Percentiles rank a stretch among this genome's conserved stretches.
Conservation (phyloP, 2,113 vertebrate genomes). For the Phylloscopus whistleri region DNA sequence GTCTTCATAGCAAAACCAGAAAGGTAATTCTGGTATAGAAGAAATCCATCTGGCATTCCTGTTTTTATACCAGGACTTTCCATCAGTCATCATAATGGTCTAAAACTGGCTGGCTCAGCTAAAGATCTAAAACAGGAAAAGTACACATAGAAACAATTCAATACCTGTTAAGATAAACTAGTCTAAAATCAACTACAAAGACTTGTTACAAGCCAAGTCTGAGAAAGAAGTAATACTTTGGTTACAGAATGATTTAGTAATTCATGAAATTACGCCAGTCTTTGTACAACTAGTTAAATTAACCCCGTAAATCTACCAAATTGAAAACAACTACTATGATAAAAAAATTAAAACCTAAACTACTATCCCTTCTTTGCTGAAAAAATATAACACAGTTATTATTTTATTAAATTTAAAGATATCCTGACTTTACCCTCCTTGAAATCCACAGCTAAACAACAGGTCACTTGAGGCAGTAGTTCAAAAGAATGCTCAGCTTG, state of each 20-base stretch:
- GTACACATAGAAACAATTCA: not conserved
- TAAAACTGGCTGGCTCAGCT: not conserved
- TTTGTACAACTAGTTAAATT: not conserved
- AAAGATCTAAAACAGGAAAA: not conserved
- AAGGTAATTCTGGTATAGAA: not conserved
- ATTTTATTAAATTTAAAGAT: not conserved
- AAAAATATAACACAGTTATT: not conserved
- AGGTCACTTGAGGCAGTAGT: not conserved
- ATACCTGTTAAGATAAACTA: not conserved
- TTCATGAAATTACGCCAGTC: not conserved
- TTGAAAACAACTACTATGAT: not conserved
- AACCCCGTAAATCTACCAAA: not conserved
- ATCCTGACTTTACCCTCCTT: not conserved
- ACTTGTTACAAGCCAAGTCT: not conserved
- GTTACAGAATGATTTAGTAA: not conserved
- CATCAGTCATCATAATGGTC: not conserved
- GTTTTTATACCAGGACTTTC: not conserved
- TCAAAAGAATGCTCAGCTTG: constrained; percentile 17
- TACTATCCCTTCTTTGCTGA: not conserved
- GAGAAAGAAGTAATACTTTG: not conserved
- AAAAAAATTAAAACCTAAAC: not conserved
- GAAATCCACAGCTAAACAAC: not conserved
- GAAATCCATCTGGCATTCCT: not conserved
- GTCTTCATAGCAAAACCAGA: not conserved
- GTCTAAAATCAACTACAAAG: not conserved